These are phyloP conservation scores for Tretioscincus oriximinensis DNA, from an alignment of 2,113 vertebrate species.

Conservation along the genomic window DNA sequence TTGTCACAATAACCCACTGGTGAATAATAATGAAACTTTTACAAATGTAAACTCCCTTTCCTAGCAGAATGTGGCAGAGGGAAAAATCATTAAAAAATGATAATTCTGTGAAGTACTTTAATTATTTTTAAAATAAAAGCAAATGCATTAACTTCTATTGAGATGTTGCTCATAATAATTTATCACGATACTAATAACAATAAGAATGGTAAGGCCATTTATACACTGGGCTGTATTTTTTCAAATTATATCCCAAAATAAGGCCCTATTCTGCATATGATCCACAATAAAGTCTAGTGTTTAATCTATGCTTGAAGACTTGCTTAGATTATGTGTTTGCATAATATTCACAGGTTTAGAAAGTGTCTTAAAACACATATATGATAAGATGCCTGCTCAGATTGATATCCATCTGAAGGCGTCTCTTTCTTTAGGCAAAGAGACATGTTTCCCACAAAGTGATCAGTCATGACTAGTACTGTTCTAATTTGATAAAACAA, in stretches of 20 bases:
- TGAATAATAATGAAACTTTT: constrained; percentile 6
- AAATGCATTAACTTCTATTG: not conserved
- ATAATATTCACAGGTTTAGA: not conserved
- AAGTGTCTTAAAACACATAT: not conserved
- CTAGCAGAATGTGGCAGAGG: constrained; percentile 14
- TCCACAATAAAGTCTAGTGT: not conserved
- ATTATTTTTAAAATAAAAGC: constrained; percentile 19
- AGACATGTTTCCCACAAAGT: too few relatives aligned
- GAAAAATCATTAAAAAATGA: constrained; percentile 21
- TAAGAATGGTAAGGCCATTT: not conserved
- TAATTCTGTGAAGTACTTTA: not conserved
- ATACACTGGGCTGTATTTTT: too few relatives aligned
- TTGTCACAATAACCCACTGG: not conserved
- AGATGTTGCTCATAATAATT: not conserved
- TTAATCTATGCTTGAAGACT: not conserved
- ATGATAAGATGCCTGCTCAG: not conserved
- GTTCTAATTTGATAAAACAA: too few relatives aligned
- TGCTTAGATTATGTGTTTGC: not conserved
- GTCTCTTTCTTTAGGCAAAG: too few relatives aligned
- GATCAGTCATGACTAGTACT: too few relatives aligned
- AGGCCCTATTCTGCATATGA: too few relatives aligned
- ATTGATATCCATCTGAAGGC: not conserved
- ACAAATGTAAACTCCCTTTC: not conserved
- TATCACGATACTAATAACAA: not conserved
- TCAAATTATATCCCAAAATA: too few relatives aligned